Evolutionary conservation across 2,888 invertebrate genomes (phyloP).

Genomic region (Hypomecis punctinalis): DNA sequence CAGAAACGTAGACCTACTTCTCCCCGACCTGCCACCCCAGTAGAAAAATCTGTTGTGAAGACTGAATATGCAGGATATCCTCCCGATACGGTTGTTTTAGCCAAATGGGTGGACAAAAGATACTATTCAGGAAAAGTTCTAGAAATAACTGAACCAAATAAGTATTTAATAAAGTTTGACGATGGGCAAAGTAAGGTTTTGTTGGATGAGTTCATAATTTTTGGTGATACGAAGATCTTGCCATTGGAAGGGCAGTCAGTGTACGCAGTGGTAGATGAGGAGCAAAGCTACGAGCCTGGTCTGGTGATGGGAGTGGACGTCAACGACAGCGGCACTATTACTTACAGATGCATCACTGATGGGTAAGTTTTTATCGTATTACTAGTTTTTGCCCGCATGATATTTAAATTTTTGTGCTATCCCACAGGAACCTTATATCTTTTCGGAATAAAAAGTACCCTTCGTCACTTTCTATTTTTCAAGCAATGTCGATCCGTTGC

Average conservation of each 20-base stretch:
- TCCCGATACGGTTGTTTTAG: slow-evolving; percentile 83
- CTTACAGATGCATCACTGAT: slow-evolving; percentile 79
- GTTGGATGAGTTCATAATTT: slow-evolving; percentile 86
- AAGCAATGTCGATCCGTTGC: too few relatives aligned
- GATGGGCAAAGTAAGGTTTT: slow-evolving; percentile 86
- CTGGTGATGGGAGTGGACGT: slow-evolving; percentile 78
- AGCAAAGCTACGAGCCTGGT: slow-evolving; percentile 83
- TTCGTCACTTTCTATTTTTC: too few relatives aligned
- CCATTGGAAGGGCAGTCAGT: slow-evolving; percentile 83
- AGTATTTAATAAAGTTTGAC: slow-evolving; percentile 87
- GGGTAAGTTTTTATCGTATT: slow-evolving; percentile 59
- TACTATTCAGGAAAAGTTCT: slow-evolving; percentile 87
- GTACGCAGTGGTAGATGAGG: slow-evolving; percentile 82
- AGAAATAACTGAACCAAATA: slow-evolving; percentile 83
- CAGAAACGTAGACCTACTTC: slow-evolving; percentile 74
- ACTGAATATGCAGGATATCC: slow-evolving; percentile 70
- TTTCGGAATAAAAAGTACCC: too few relatives aligned
- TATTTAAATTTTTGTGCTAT: too few relatives aligned
- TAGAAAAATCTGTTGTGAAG: slow-evolving; percentile 67
- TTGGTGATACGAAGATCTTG: slow-evolving; percentile 79
- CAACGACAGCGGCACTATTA: slow-evolving; percentile 73
- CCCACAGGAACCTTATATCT: too few relatives aligned
- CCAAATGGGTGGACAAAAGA: slow-evolving; percentile 88
- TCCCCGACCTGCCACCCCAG: slow-evolving; percentile 76
- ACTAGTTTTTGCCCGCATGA: too few relatives aligned